Base-by-base conservation (phyloP, 1,140 invertebrate species). In the Drosophila suzukii region DNA sequence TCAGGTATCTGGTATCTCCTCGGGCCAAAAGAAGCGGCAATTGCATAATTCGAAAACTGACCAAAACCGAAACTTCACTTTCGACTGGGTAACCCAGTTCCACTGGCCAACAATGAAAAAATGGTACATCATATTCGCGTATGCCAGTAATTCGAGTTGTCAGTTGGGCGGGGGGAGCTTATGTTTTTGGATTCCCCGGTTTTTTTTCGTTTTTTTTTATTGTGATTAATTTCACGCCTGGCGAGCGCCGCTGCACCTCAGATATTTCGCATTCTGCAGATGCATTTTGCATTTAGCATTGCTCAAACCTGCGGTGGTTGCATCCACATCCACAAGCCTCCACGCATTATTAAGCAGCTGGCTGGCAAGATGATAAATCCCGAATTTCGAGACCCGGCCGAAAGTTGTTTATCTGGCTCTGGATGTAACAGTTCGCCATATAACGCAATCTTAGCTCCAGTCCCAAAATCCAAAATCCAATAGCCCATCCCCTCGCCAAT, bases 301-400 rank as follows among this genome's bases (percentile, higher is more conserved):
- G 60, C 55, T 24, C 38, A 59, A 41, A 15, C 55, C 43, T 47
- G 55, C 15, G 27, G 62, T 24, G 60, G 39, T 68, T 57, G 60
- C 55, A 78, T 89, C 66, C 44, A 78, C 78, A 65, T 53, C 65
- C 56, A 67, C 62, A 53, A 59, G 60, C 10, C 32, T 34, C 78
- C 70, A 85, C 76, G 84, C 83, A 89, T 78, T 89, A 88, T 88
- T 89, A 88, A 86, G 80, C 83, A 86, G 79, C 79, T 79, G 82
- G 34, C 79, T 79, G 82, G 34, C 67, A 46, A 51, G 30, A 75
- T 81, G 58, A 80, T 68, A 80, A 80, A 46, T 43, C 41, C 74
- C 53, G 32, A 67, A 71, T 49, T 38, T 38, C 46, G 24, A 85
- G 77, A 78, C 66, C 84, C 51, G 84, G 50, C 72, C 44, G 65